Percentiles rank a stretch among this genome's conserved stretches.
These are phyloP conservation scores for Clarias fuscus DNA, from an alignment of 2,797 vertebrate genomes.

Conservation along the genomic window DNA sequence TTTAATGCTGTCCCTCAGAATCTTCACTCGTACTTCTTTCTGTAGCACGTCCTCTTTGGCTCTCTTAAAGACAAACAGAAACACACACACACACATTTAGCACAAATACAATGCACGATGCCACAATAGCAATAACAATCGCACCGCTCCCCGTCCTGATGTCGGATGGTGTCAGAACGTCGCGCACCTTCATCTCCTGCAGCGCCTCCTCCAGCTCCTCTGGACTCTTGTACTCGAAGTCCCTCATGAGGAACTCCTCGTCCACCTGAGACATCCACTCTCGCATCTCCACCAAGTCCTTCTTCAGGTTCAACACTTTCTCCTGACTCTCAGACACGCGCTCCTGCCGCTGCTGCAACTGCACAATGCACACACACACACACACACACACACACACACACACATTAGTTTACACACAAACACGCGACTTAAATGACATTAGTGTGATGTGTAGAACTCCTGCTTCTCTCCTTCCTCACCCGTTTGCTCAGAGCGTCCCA, in stretches of 20 bases:
- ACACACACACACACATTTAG: not conserved
- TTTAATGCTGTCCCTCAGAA: conserved; percentile 94
- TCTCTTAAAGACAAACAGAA: conserved; percentile 74
- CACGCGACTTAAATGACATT: not conserved
- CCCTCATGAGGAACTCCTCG: conserved; percentile 95
- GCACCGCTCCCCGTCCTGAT: not conserved
- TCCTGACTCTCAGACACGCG: conserved; percentile 86
- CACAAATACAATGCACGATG: not conserved
- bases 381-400: not conserved
- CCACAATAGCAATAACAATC: not conserved
- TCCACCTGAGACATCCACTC: conserved; percentile 97
- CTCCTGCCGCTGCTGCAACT: conserved; percentile 86
- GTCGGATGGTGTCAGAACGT: no score
- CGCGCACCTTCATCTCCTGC: conserved; percentile 94
- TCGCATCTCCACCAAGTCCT: conserved; percentile 97
- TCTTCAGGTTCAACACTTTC: conserved; percentile 89
- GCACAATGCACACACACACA: conserved; percentile 31
- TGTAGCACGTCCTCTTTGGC: conserved; percentile 98
- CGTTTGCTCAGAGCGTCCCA: conserved; percentile 87
- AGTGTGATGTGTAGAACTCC: not conserved
- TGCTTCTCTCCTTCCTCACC: conserved; percentile 68
- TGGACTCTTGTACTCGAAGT: conserved; percentile 96
- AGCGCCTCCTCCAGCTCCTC: conserved; percentile 90
- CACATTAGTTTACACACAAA: not conserved
- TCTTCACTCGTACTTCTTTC: conserved; percentile 98